Conservation (phyloP, 35 echinoderm and acorn worm genomes). For the Chiridota heheva region DNA sequence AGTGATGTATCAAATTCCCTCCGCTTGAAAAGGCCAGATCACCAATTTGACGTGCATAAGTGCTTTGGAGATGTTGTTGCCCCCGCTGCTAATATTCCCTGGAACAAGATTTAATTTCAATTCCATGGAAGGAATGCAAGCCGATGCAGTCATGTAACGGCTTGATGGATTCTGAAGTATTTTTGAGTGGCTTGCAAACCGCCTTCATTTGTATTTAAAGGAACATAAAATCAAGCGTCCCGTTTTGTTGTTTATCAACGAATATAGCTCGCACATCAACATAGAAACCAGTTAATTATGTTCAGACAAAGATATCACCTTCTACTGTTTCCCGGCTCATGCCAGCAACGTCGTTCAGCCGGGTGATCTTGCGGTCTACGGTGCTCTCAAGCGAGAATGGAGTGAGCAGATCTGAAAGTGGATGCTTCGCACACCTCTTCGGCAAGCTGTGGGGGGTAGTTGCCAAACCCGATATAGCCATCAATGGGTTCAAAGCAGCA, state of each 20-base stretch:
- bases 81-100: slow-evolving; percentile 48
- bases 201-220: slow-evolving; percentile 48
- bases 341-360: slow-evolving; percentile 63
- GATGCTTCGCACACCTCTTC: slow-evolving; percentile 47
- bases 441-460: slow-evolving; percentile 47
- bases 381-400: slow-evolving; percentile 56
- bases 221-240: slow-evolving; percentile 25
- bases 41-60: slow-evolving; percentile 41
- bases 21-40: slow-evolving; percentile 31
- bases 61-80: slow-evolving; percentile 25
- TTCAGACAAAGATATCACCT: slow-evolving; percentile 22
- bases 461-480: slow-evolving; percentile 8
- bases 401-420: slow-evolving; percentile 30
- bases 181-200: slow-evolving; percentile 59
- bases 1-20: slow-evolving; percentile 26
- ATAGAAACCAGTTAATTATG: too few relatives aligned
- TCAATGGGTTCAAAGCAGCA: slow-evolving; percentile 35
- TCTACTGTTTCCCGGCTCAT: slow-evolving; percentile 59
- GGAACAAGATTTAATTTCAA: slow-evolving; percentile 49
- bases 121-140: slow-evolving; percentile 32
- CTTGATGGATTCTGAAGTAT: slow-evolving; percentile 59
- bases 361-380: slow-evolving; percentile 56
- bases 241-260: slow-evolving; percentile 42
- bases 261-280: too few relatives aligned
- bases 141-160: slow-evolving; percentile 45